These are phyloP conservation scores for Callocephalon fimbriatum DNA, from an alignment of 2,113 vertebrate genomes.

Conservation along the genomic window DNA sequence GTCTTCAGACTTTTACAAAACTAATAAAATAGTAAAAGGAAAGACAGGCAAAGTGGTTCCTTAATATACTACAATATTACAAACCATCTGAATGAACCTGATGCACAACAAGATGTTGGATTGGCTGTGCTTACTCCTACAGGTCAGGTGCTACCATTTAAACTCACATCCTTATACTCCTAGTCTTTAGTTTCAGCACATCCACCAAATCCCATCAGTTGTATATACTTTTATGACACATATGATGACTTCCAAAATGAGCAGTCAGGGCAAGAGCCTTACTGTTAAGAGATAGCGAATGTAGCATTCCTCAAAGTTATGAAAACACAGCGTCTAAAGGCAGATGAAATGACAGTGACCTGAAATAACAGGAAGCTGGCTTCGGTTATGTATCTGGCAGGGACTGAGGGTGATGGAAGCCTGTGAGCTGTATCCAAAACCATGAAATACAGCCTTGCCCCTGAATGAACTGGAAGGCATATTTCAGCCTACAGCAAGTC, in stretches of 20 bases:
- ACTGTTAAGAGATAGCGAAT: not conserved
- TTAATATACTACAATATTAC: not conserved
- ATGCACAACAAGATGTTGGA: not conserved
- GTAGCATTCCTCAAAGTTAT: not conserved
- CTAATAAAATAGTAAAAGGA: not conserved
- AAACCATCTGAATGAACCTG: not conserved
- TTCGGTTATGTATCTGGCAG: not conserved
- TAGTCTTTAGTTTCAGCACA: not conserved
- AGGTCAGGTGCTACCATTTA: not conserved
- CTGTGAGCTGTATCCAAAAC: not conserved
- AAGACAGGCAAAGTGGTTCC: not conserved
- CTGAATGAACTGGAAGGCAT: not conserved
- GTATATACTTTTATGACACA: not conserved
- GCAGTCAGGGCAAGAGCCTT: not conserved
- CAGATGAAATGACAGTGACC: not conserved
- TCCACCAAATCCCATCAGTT: not conserved
- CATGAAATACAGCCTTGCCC: conserved; percentile 10
- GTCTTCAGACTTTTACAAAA: not conserved
- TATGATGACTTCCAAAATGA: not conserved
- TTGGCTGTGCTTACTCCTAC: not conserved
- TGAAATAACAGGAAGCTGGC: conserved; percentile 13
- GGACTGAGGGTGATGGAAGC: not conserved
- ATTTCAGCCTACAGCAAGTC: not conserved
- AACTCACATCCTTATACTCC: not conserved
- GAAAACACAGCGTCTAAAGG: not conserved